Conservation (phyloP, 30 jellyfish, hydroid and myxozoan species). For the Pelagia noctiluca region DNA sequence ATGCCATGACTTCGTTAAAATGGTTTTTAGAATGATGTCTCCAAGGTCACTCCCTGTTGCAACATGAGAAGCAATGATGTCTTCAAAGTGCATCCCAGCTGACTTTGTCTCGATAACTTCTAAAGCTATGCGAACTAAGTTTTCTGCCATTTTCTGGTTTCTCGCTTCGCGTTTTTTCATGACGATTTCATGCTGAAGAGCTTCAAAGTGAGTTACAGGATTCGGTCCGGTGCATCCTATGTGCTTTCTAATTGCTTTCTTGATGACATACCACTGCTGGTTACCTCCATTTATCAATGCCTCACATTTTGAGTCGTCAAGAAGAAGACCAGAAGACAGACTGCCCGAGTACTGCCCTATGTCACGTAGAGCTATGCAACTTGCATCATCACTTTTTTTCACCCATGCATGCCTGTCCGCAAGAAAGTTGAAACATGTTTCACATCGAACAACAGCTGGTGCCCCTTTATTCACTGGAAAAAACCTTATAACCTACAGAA, state of each 20-base stretch:
- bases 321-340: conserved; percentile 3
- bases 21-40: conserved; percentile 39
- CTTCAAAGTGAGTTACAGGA: conserved; percentile 8
- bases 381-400: not conserved
- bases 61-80: conserved; percentile 18
- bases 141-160: conserved; percentile 12
- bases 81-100: conserved; percentile 39
- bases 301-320: not conserved
- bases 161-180: conserved; percentile 24
- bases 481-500: not conserved
- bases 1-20: conserved; percentile 38
- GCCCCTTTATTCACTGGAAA: not conserved
- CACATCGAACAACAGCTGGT: conserved; percentile 6
- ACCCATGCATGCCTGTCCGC: not conserved
- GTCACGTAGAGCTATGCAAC: not conserved
- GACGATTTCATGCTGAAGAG: not conserved
- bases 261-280: conserved; percentile 1
- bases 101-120: conserved; percentile 32
- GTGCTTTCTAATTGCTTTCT: conserved; percentile 1
- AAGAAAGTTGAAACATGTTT: not conserved
- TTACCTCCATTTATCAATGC: conserved; percentile 15
- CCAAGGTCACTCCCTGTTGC: conserved; percentile 38
- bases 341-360: not conserved
- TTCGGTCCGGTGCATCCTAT: conserved; percentile 14
- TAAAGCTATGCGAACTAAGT: conserved; percentile 13